Evolutionary conservation across 2,113 vertebrate species (phyloP).

Genomic region (Lonchura striata): DNA sequence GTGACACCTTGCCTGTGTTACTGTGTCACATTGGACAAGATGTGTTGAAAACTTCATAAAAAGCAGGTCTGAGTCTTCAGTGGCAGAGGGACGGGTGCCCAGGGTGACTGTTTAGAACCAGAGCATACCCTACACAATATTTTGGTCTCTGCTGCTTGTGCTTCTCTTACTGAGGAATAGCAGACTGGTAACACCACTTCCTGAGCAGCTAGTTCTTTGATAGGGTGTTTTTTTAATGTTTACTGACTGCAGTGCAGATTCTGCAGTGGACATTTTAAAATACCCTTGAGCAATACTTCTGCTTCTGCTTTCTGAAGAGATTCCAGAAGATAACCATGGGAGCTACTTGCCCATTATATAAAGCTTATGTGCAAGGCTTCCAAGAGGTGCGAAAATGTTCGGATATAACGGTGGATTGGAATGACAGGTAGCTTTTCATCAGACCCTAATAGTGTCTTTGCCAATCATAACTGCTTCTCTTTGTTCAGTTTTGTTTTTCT

Average conservation of each 20-base stretch:
- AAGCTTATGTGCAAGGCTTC: not conserved
- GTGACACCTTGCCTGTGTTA: not conserved
- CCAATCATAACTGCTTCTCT: not conserved
- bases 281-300: not conserved
- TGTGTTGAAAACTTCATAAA: not conserved
- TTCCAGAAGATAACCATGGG: not conserved
- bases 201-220: not conserved
- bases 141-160: not conserved
- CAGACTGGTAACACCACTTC: not conserved
- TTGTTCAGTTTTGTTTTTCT: not conserved
- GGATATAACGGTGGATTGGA: not conserved
- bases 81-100: not conserved
- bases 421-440: not conserved
- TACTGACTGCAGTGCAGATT: not conserved
- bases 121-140: not conserved
- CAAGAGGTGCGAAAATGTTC: not conserved
- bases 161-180: not conserved
- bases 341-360: not conserved
- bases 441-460: not conserved
- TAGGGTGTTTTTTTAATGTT: not conserved
- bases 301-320: not conserved
- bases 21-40: not conserved
- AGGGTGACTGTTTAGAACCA: not conserved
- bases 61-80: not conserved
- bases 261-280: not conserved